Percentiles rank a stretch among this genome's conserved stretches.
Conservation (phyloP, 2,113 vertebrate genomes). For the Spermophilus dauricus region DNA sequence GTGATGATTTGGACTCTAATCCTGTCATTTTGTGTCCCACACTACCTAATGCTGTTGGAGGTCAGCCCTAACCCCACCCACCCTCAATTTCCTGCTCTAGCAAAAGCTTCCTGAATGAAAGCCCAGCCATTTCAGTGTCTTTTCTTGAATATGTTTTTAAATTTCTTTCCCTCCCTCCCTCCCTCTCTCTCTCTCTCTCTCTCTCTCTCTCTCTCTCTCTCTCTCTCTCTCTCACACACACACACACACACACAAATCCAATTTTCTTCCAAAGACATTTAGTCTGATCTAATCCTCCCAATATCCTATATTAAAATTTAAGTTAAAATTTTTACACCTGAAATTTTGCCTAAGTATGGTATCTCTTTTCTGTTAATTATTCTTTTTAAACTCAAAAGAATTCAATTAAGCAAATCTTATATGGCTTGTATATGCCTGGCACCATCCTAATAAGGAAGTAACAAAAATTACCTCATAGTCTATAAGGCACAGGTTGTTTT, state of each 20-base stretch:
- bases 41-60: background rate
- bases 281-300: background rate
- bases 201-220: too few relatives aligned
- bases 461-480: background rate
- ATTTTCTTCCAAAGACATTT: conserved; percentile 14
- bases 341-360: background rate
- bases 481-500: background rate
- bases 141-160: background rate
- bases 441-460: background rate
- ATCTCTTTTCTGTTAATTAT: background rate
- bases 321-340: background rate
- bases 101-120: conserved; percentile 1
- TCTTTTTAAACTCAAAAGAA: conserved; percentile 13
- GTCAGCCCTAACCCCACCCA: background rate
- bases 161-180: background rate
- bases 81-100: background rate
- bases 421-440: background rate
- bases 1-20: background rate
- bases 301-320: background rate
- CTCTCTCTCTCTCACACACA: too few relatives aligned
- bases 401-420: background rate
- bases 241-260: background rate
- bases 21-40: background rate
- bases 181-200: too few relatives aligned
- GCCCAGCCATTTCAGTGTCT: background rate